A percentile compares a stretch with the other conserved stretches of the same genome.
phyloP scores from a whole-genome alignment of 2,797 vertebrate genomes.

The Benthosema pterotum region DNA sequence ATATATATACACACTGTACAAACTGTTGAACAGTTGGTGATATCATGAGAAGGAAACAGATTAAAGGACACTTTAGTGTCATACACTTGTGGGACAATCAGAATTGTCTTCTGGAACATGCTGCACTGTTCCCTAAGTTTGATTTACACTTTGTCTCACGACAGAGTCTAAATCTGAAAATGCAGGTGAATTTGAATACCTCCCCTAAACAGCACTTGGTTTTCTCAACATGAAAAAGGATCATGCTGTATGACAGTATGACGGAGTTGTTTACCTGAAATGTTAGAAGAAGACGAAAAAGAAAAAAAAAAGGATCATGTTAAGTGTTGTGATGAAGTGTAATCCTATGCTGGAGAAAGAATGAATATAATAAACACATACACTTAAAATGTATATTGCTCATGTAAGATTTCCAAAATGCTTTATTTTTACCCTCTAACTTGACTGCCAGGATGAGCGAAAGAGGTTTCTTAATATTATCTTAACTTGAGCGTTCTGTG shows the following conservation, averaged over 20 bases:
- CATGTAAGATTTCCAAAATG: conserved; percentile 32
- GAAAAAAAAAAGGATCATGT: conserved; percentile 4
- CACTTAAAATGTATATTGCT: conserved; percentile 7
- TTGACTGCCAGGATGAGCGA: conserved; percentile 9
- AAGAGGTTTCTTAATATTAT: conserved; percentile 4
- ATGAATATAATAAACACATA: conserved; percentile 3
- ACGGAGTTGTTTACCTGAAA: conserved; percentile 9
- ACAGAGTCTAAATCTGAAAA: background rate
- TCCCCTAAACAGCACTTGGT: conserved; percentile 4
- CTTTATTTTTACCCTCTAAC: conserved; percentile 34
- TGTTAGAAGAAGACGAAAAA: conserved; percentile 11
- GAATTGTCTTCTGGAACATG: background rate
- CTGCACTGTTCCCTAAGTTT: background rate
- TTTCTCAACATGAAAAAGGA: conserved; percentile 32
- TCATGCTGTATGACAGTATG: conserved; percentile 19
- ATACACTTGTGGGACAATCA: conserved; percentile 15
- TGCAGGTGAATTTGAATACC: background rate
- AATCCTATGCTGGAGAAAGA: conserved; percentile 26
- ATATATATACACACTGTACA: background rate
- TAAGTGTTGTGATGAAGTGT: conserved; percentile 3
- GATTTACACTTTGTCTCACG: no score
- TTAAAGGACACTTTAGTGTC: background rate
- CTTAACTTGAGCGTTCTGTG: conserved; percentile 12
- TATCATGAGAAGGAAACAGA: background rate
- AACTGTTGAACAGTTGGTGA: background rate